A percentile compares a stretch with the other conserved stretches of the same genome.
phyloP scores from a whole-genome alignment of 2,113 vertebrate species.

The Gadus macrocephalus region DNA sequence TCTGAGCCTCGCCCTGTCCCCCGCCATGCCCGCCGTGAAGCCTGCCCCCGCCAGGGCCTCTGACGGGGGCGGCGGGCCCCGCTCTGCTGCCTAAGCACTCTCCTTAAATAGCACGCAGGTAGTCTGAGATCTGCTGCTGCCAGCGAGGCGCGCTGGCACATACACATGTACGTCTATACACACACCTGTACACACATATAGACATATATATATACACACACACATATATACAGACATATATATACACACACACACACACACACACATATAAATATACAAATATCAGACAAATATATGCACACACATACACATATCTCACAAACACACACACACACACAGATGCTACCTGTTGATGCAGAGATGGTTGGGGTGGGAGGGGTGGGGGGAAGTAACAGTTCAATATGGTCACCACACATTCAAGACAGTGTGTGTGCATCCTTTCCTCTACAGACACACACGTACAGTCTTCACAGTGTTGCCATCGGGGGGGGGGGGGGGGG shows the following conservation, averaged over 20 bases:
- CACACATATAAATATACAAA: too few species aligned
- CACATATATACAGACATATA: neutral
- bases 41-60: constrained; percentile 53
- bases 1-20: constrained; percentile 64
- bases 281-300: too few species aligned
- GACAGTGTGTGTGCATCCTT: too few species aligned
- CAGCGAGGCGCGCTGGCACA: constrained; percentile 17
- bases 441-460: neutral
- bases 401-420: too few species aligned
- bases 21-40: constrained; percentile 66
- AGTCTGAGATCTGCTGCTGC: constrained; percentile 40
- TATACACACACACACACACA: too few species aligned
- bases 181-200: neutral
- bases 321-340: too few species aligned
- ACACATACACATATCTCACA: too few species aligned
- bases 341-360: too few species aligned
- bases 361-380: too few species aligned
- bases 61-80: constrained; percentile 67
- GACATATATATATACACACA: too few species aligned
- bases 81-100: constrained; percentile 74
- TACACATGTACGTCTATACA: neutral
- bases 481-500: neutral
- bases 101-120: constrained; percentile 54
- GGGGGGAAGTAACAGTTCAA: too few species aligned
- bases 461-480: neutral